Evolutionary conservation across 2,113 vertebrate species (phyloP), one percentile per base, ranked within the genome.

Genomic region (Sciurus niger): DNA sequence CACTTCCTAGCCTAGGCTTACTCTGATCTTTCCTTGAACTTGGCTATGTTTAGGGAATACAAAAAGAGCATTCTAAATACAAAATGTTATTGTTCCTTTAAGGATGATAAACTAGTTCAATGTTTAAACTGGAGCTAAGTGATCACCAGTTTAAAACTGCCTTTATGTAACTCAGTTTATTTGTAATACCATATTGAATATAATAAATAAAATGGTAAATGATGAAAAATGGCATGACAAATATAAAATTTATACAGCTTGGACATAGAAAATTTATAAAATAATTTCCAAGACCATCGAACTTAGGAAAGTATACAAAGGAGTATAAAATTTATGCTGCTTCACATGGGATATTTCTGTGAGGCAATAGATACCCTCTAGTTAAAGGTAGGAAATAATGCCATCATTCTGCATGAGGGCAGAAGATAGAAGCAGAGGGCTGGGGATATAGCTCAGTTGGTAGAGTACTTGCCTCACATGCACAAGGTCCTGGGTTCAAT

Each of bases 201-300:
- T 30, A 79, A 16, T 30, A 30, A 95, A 70, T 70, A 90, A 96
- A 90, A 85, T 55, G 78, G 14, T 60, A 80, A 84, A 83, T 37
- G 91, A n/a, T 77, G 78, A 70, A 84, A 84, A 89, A 94, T 4
- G 70, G 8, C 37, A 72, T 74, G 48, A 63, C 5, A 84, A 76
- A 68, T 89, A 55, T n/a, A 95, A 97, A 79, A 51, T 25, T 11
- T 65, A 24, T 13, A 78, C 11, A 70, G 1, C 1, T 51, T 22
- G 6, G 10, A 2, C 76, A 80, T 48, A 55, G 11, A 84, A 83
- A 91, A 76, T 70, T 55, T 63, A 43, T 48, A 74, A 94, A 90
- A 79, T 86, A 43, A 43, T 24, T 55, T 53, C 28, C 40, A 67
- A n/a, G 46, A 48, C 13, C 43, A 85, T 0, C 73, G 24, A 84